Percentiles rank a stretch among this genome's conserved stretches.
phyloP scores from a whole-genome alignment of 2,113 vertebrate genomes.

The Pelecanoides urinatrix region DNA sequence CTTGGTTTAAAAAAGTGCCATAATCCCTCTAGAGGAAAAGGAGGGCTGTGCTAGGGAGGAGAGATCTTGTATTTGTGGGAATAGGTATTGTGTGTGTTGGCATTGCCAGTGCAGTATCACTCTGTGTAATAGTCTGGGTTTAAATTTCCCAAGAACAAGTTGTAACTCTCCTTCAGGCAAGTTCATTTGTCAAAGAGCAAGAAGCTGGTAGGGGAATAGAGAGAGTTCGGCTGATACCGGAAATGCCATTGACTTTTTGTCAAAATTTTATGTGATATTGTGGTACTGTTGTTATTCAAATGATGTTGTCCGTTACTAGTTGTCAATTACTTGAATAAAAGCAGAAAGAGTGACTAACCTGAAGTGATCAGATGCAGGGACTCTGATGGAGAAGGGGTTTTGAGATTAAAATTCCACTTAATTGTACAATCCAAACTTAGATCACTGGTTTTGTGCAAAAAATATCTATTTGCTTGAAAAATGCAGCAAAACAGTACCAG shows the following conservation, averaged over 20 bases:
- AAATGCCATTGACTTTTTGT: background rate
- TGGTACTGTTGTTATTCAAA: background rate
- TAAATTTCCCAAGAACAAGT: background rate
- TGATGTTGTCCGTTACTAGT: background rate
- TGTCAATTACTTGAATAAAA: background rate
- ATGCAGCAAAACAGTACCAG: background rate
- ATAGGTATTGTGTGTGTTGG: background rate
- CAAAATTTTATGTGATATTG: too few relatives aligned
- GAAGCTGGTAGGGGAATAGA: background rate
- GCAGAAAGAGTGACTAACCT: background rate
- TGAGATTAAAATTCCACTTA: background rate
- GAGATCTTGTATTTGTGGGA: background rate
- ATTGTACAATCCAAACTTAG: background rate
- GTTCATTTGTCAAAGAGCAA: background rate
- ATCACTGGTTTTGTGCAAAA: too few relatives aligned
- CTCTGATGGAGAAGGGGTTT: background rate
- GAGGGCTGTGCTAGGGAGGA: background rate
- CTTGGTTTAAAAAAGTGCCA: background rate
- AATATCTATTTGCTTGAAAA: background rate
- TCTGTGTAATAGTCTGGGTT: background rate
- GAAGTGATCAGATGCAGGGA: background rate
- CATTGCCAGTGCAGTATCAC: background rate
- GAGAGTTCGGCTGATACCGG: background rate
- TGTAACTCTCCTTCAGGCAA: background rate
- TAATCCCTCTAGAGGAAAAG: background rate